Conservation (phyloP, 1,140 invertebrate genomes). For the Cylas formicarius region DNA sequence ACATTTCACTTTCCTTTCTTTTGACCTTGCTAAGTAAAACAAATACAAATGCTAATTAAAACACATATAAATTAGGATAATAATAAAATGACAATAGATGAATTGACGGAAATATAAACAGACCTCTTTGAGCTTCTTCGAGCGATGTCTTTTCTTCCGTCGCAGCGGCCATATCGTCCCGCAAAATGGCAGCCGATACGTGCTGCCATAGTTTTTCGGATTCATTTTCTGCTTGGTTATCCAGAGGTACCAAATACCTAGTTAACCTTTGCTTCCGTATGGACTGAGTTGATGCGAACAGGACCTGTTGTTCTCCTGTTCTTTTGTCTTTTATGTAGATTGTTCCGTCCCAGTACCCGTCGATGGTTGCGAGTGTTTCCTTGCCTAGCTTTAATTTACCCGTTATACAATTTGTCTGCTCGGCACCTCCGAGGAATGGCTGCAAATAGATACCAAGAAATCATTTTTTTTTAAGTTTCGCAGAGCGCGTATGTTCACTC, state of each 20-base stretch:
- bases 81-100: background rate
- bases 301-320: conserved; percentile 61
- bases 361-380: conserved; percentile 77
- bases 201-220: conserved; percentile 81
- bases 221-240: conserved; percentile 71
- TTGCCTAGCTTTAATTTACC: conserved; percentile 83
- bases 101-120: background rate
- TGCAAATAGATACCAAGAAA: conserved; percentile 46
- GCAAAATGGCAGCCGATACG: conserved; percentile 72
- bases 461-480: background rate
- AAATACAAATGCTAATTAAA: too few relatives aligned
- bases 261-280: conserved; percentile 64
- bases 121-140: conserved; percentile 73
- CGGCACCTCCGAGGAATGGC: conserved; percentile 80
- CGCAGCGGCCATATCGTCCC: conserved; percentile 67
- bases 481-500: conserved; percentile 25
- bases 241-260: conserved; percentile 70
- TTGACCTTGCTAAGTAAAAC: conserved; percentile 28
- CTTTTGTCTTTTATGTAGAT: conserved; percentile 75
- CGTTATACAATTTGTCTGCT: conserved; percentile 74
- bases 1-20: conserved; percentile 56
- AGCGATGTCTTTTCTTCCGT: conserved; percentile 84
- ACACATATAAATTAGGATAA: too few relatives aligned
- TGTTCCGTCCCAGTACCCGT: conserved; percentile 87
- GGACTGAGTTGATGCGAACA: conserved; percentile 68